phyloP scores from a whole-genome alignment of 2,797 vertebrate genomes.

The Malurus leucopterus region DNA sequence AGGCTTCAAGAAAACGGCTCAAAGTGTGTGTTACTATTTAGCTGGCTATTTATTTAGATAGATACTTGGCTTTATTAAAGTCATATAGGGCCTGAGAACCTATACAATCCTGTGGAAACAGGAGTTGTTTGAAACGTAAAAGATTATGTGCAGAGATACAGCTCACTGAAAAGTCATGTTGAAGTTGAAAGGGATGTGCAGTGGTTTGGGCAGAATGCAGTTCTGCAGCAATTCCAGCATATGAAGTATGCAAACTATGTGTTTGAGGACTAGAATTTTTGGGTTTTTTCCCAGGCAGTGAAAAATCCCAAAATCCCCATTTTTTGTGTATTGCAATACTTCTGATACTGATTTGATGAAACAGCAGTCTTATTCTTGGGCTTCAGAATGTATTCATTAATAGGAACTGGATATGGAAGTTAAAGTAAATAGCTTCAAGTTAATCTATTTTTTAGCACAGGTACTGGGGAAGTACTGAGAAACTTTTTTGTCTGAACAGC shows the following conservation, averaged over 20 bases:
- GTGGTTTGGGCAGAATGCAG: neutral
- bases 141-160: neutral
- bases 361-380: neutral
- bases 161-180: neutral
- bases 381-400: neutral
- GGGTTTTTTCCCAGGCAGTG: fast-evolving
- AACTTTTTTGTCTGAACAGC: neutral
- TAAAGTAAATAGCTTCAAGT: neutral
- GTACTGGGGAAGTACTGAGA: neutral
- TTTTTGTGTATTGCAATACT: neutral
- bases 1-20: neutral
- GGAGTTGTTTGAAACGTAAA: neutral
- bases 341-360: neutral
- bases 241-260: neutral
- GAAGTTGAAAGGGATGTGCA: neutral
- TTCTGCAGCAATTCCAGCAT: neutral
- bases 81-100: neutral
- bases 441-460: neutral
- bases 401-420: neutral
- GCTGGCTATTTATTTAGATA: neutral
- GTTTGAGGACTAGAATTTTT: neutral
- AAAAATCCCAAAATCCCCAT: neutral
- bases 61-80: neutral
- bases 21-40: neutral
- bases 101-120: neutral